phyloP scores from a whole-genome alignment of 2,888 invertebrate species.

The Scaeva pyrastri region DNA sequence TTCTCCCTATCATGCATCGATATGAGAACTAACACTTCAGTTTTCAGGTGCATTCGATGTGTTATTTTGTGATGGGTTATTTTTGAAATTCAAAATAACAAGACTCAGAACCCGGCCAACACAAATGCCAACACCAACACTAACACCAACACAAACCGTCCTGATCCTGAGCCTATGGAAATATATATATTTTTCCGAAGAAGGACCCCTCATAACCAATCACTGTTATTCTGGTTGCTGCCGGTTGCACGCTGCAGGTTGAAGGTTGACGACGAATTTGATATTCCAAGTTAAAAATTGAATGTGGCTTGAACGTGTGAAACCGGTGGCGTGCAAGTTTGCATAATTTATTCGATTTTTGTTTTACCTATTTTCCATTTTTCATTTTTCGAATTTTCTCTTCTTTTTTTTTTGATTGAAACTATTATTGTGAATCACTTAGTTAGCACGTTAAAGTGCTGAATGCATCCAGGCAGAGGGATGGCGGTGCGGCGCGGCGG shows the following conservation, averaged over 20 bases:
- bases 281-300: slow-evolving; percentile 50
- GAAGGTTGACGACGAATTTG: slow-evolving; percentile 1
- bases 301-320: slow-evolving; percentile 64
- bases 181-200: slow-evolving; percentile 2
- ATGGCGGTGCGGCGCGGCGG: too few species aligned
- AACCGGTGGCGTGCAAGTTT: slow-evolving; percentile 57
- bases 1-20: neutral
- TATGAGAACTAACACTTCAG: slow-evolving; percentile 41
- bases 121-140: neutral
- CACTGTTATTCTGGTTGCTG: neutral
- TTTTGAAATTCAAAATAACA: slow-evolving; percentile 28
- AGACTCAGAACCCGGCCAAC: neutral
- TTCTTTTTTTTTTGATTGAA: slow-evolving; percentile 1
- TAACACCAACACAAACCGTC: neutral
- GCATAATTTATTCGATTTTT: slow-evolving; percentile 36
- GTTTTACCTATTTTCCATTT: neutral
- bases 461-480: slow-evolving; percentile 10
- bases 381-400: neutral
- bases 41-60: slow-evolving; percentile 32
- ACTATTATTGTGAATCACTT: slow-evolving; percentile 22
- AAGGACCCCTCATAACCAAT: slow-evolving; percentile 35
- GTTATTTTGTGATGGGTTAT: slow-evolving; percentile 27
- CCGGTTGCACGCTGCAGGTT: neutral
- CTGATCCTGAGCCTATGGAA: neutral
- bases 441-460: slow-evolving; percentile 48